These are phyloP conservation scores for Pinctada fucata DNA, from an alignment of 2,888 invertebrate genomes.

Conservation along the genomic window DNA sequence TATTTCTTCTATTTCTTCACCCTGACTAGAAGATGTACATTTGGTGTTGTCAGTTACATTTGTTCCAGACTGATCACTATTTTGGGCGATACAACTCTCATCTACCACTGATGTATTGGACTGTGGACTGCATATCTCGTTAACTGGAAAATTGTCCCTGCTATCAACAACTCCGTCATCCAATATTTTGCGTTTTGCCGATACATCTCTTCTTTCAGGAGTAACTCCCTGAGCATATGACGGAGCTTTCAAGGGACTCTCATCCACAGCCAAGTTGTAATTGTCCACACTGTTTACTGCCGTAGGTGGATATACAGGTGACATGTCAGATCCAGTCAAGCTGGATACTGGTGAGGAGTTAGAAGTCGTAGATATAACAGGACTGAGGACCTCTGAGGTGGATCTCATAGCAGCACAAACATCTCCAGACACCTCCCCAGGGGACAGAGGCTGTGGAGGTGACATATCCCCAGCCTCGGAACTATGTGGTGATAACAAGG, in stretches of 20 bases:
- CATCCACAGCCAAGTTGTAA: not conserved
- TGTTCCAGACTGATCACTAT: too few relatives aligned
- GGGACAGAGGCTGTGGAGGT: constrained; percentile 66
- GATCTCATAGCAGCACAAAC: constrained; percentile 20
- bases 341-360: constrained; percentile 26
- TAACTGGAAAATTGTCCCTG: too few relatives aligned
- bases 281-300: not conserved
- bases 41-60: too few relatives aligned
- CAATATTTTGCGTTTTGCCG: not conserved
- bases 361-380: constrained; percentile 15
- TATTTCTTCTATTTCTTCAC: not conserved
- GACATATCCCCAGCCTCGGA: constrained; percentile 62
- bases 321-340: not conserved
- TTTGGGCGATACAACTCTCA: too few relatives aligned
- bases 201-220: not conserved
- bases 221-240: not conserved
- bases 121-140: too few relatives aligned
- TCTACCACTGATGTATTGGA: too few relatives aligned
- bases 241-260: not conserved
- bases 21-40: constrained; percentile 5
- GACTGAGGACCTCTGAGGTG: constrained; percentile 28
- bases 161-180: too few relatives aligned
- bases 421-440: constrained; percentile 11
- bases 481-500: constrained; percentile 66
- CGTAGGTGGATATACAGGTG: constrained; percentile 28